Evolutionary conservation across 2,888 invertebrate genomes (phyloP), one percentile per base, ranked within the genome.

Genomic region (Criorhina ranunculi): DNA sequence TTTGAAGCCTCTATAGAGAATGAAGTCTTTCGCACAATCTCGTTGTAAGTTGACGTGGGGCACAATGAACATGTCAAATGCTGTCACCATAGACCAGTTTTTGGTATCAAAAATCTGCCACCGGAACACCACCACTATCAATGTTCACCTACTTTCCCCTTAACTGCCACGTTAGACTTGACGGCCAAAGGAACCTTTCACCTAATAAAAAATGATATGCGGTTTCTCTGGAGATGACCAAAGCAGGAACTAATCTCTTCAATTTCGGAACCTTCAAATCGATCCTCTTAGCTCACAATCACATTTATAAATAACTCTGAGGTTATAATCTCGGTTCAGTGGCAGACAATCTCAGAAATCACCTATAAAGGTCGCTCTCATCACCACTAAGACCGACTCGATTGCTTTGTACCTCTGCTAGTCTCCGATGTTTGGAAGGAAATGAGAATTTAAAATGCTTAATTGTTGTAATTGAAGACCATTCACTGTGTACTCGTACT

Each of bases 401-500:
- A 29, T 53, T 31, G 7, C 59, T 1, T n/a, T 29, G 9, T n/a
- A 19, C 62, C 8, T 15, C 33, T 9, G 24, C 2, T 24, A 3
- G 4, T 24, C 24, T 35, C n/a, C 3, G 11, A 40, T 57, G 64
- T n/a, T n/a, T n/a, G 64, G 44, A 77, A 82, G 81, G 77, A 82
- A 82, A 55, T 77, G 35, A 44, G 55, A 67, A 46, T 59, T 76
- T 49, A 77, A 70, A 64, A 42, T 37, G 42, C 51, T 77, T 55
- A 66, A 72, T 64, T 64, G 57, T 37, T 40, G 42, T 59, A 70
- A 75, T 67, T 75, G 67, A 80, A 51, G 24, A 24, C 51, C 35
- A 35, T 57, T 70, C 19, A 33, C 12, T 17, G n/a, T 12, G 15
- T 5, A 31, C 57, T n/a, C n/a, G 24, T 24, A 24, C 24, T 24